Evolutionary conservation across 2,888 invertebrate genomes (phyloP).

Genomic region (Hypselothyrea guttata): DNA sequence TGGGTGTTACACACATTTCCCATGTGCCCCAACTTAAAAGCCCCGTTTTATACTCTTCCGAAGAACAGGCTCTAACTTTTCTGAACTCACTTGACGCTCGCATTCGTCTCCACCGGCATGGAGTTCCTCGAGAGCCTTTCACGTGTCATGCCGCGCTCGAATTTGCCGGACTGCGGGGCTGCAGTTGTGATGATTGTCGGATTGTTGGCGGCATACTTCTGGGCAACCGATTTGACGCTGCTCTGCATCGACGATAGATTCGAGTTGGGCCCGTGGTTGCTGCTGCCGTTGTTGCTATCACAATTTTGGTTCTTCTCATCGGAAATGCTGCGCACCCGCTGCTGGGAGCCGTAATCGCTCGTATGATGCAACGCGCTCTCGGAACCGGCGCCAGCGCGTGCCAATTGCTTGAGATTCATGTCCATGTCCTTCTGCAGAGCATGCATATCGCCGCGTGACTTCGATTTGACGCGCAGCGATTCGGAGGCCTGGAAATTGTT

Average conservation of each 20-base stretch:
- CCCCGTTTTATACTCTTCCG: no score
- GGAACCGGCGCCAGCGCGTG: constrained; percentile 69
- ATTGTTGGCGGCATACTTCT: constrained; percentile 53
- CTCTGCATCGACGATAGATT: constrained; percentile 33
- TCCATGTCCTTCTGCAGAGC: constrained; percentile 80
- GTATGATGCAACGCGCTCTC: constrained; percentile 68
- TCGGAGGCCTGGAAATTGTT: constrained; percentile 76
- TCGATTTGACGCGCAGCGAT: constrained; percentile 81
- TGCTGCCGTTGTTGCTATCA: constrained; percentile 52
- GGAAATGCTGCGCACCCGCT: constrained; percentile 80
- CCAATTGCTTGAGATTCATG: constrained; percentile 77
- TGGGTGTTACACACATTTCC: no score
- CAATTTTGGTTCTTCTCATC: constrained; percentile 83
- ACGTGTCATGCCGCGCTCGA: constrained; percentile 71
- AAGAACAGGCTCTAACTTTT: no score
- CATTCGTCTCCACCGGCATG: constrained; percentile 49
- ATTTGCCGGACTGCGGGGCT: constrained; percentile 52
- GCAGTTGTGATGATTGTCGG: constrained; percentile 30
- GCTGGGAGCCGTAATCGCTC: constrained; percentile 42
- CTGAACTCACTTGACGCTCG: constrained; percentile 58
- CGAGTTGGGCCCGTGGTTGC: constrained; percentile 38
- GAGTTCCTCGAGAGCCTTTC: constrained; percentile 64
- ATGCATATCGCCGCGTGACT: constrained; percentile 81
- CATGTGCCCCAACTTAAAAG: no score
- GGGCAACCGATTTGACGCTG: constrained; percentile 61